Evolutionary conservation across 2,113 vertebrate genomes (phyloP), one percentile per base, ranked within the genome.

Genomic region (Rhipidura dahli): DNA sequence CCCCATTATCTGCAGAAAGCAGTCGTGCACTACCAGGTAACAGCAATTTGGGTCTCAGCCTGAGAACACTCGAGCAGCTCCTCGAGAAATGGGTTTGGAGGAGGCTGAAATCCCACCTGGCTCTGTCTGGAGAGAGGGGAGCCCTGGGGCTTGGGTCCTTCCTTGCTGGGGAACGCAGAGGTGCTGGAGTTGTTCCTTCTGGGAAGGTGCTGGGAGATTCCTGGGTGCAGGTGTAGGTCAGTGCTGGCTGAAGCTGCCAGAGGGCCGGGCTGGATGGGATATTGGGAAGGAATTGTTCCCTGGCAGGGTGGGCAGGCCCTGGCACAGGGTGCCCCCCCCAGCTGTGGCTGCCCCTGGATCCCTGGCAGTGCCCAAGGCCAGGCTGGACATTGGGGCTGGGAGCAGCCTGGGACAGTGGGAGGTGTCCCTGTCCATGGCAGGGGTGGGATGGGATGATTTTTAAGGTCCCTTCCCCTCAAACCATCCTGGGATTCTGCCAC

Each of bases 91-190:
- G 39, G 7, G 9, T 26, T 82, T 73, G 33, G 80, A 15, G 53
- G 84, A 50, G 42, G 54, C 71, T 85, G 86, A 84, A 89, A 84
- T 94, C 61, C 40, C 8, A 1, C 31, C 59, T 42, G 73, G 47
- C 16, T 63, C 54, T 51, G 60, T 17, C 31, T 13, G 57, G 30
- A 47, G 49, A 19, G 30, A 24, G 23, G 20, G 26, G 27, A 83
- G 6, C 5, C 0, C 0, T 10, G 26, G n/a, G 30, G 5, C 28
- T 42, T 6, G 31, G 26, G 7, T 57, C 31, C 5, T 9, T 24
- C 28, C 70, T 33, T 37, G 50, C 50, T 24, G 40, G 33, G 69
- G 24, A 37, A 40, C 9, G 39, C 30, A 20, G 51, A 68, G 21
- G 6, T 28, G 1, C 1, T 33, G 13, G 79, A 31, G 49, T 42